Percentiles rank a stretch among this genome's conserved stretches.
These are phyloP conservation scores for Xylocopa sonorina DNA, from an alignment of 1,140 invertebrate genomes.

Conservation along the genomic window DNA sequence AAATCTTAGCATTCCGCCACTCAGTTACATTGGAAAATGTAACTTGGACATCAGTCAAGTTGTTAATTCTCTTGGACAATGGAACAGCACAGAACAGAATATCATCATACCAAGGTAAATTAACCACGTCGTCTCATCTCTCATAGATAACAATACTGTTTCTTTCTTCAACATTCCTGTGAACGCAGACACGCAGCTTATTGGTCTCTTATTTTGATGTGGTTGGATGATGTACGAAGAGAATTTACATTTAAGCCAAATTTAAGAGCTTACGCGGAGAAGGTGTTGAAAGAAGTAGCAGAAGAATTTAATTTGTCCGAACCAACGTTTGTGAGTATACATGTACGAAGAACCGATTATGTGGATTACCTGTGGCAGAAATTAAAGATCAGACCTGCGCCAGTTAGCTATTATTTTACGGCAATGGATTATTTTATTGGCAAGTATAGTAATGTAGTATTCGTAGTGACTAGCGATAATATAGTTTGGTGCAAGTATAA, in stretches of 20 bases:
- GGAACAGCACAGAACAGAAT: constrained; percentile 84
- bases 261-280: constrained; percentile 79
- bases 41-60: constrained; percentile 80
- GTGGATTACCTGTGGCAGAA: constrained; percentile 83
- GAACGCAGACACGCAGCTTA: constrained; percentile 81
- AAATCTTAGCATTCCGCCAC: constrained; percentile 83
- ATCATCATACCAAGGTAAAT: constrained; percentile 83
- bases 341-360: constrained; percentile 85
- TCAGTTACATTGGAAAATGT: constrained; percentile 84
- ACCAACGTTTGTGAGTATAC: constrained; percentile 83
- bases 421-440: constrained; percentile 84
- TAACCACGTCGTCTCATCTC: neutral
- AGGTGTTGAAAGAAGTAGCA: constrained; percentile 77
- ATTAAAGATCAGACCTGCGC: constrained; percentile 80
- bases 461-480: constrained; percentile 85
- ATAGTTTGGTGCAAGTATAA: constrained; percentile 84
- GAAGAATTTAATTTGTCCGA: constrained; percentile 70
- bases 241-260: constrained; percentile 83
- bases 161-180: neutral
- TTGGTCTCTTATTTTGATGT: constrained; percentile 83
- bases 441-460: constrained; percentile 82
- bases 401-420: constrained; percentile 81
- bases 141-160: neutral
- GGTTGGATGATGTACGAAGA: constrained; percentile 83
- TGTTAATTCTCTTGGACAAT: constrained; percentile 82